These are phyloP conservation scores for Pangasius sanitwongsei DNA, from an alignment of 2,797 vertebrate genomes.

Conservation along the genomic window DNA sequence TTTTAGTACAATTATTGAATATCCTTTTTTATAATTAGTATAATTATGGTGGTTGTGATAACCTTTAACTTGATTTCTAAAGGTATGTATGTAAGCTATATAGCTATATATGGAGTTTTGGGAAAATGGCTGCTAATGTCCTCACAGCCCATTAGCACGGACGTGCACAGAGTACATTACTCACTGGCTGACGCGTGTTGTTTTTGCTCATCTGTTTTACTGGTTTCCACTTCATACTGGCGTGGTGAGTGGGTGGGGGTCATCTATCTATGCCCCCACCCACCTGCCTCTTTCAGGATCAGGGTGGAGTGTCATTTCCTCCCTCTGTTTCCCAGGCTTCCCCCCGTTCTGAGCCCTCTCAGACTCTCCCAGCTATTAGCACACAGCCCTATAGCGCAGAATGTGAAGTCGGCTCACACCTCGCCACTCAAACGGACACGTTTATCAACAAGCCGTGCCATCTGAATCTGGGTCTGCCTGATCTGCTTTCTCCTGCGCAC, in stretches of 20 bases:
- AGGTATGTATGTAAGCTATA: neutral
- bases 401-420: constrained; percentile 42
- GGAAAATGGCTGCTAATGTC: neutral
- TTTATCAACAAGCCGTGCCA: constrained; percentile 27
- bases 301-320: constrained; percentile 79
- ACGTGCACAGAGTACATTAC: neutral
- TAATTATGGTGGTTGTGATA: neutral
- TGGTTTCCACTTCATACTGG: constrained; percentile 34
- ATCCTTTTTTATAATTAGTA: neutral
- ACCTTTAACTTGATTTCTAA: neutral
- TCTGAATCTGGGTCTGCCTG: constrained; percentile 18
- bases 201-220: constrained; percentile 26
- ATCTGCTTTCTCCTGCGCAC: constrained; percentile 34
- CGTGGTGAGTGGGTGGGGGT: constrained; percentile 65
- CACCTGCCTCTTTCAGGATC: constrained; percentile 64
- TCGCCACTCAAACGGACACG: constrained; percentile 24
- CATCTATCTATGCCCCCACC: constrained; percentile 61
- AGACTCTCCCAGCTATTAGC: constrained; percentile 37
- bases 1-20: neutral
- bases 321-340: constrained; percentile 73
- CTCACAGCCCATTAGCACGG: neutral
- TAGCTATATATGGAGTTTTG: neutral
- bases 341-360: constrained; percentile 34
- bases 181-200: neutral
- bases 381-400: constrained; percentile 31